A percentile compares a stretch with the other conserved stretches of the same genome.
Conservation (phyloP, 2,113 vertebrate genomes). For the human (Homo sapiens) region GRCh38 chr17:51949501-51950000, state of each 20-base stretch:
- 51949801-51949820: neutral
- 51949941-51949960: neutral
- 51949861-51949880: neutral
- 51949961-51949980: neutral
- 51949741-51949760: neutral
- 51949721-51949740: neutral
- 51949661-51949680: neutral
- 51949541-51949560: neutral
- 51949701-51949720: neutral
- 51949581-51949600: neutral
- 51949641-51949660: neutral
- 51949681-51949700: neutral
- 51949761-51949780: neutral
- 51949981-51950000: neutral
- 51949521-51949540: neutral
- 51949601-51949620: neutral
- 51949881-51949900: neutral
- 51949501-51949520: constrained; percentile 37
- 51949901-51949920: neutral
- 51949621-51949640: neutral
- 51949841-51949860: neutral
- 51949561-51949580: neutral
- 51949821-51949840: fast-evolving
- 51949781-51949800: neutral
- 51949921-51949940: neutral